Conservation (phyloP, 2,888 invertebrate genomes). For the Synergus itoensis region DNA sequence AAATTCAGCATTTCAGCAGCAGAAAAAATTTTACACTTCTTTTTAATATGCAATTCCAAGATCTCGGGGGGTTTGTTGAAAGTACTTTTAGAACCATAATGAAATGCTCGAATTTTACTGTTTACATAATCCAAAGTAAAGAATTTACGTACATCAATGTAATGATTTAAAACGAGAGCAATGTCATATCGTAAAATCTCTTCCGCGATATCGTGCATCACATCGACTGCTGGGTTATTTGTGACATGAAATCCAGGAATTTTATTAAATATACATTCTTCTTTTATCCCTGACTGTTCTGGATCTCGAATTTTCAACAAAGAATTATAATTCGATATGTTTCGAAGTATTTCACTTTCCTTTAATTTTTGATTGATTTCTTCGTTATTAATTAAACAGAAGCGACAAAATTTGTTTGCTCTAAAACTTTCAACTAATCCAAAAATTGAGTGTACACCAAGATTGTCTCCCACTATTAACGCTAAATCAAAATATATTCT, state of each 20-base stretch:
- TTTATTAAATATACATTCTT: constrained; percentile 49
- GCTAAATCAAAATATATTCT: constrained; percentile 46
- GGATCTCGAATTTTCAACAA: constrained; percentile 43
- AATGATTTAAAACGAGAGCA: constrained; percentile 44
- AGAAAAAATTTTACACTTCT: constrained; percentile 44
- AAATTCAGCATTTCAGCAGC: constrained; percentile 49
- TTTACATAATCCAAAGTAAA: constrained; percentile 44
- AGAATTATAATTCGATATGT: constrained; percentile 47
- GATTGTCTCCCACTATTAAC: constrained; percentile 45
- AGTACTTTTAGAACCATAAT: constrained; percentile 44
- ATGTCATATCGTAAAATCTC: constrained; percentile 54
- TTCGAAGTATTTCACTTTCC: constrained; percentile 48
- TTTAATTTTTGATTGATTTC: constrained; percentile 42
- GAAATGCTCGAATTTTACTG: constrained; percentile 42
- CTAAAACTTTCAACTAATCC: constrained; percentile 56
- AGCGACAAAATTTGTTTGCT: constrained; percentile 51
- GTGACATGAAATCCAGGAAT: constrained; percentile 50
- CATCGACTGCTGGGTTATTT: constrained; percentile 54
- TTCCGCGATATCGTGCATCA: constrained; percentile 54
- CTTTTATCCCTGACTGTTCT: constrained; percentile 48
- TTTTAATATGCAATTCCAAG: constrained; percentile 32
- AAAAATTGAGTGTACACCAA: constrained; percentile 50
- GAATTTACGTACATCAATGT: constrained; percentile 43
- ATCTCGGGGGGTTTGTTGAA: constrained; percentile 46
- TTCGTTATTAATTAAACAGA: constrained; percentile 50